A percentile compares a stretch with the other conserved stretches of the same genome.
Evolutionary conservation across 2,888 invertebrate species (phyloP).

Genomic region (Catocala sponsa): DNA sequence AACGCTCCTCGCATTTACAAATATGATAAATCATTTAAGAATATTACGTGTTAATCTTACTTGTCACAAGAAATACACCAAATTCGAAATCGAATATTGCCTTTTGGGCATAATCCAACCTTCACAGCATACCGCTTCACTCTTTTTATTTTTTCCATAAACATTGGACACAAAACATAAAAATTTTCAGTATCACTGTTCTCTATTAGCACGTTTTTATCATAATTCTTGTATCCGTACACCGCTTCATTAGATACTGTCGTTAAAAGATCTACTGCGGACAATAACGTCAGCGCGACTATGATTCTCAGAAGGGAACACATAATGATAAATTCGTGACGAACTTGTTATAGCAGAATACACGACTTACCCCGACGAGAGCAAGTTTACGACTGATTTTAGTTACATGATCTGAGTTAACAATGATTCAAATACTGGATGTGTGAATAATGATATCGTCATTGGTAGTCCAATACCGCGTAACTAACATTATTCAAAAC

Average conservation of each 20-base stretch:
- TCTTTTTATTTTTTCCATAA: not conserved
- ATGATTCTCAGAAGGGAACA: not conserved
- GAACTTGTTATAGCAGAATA: not conserved
- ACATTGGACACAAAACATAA: not conserved
- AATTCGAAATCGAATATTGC: not conserved
- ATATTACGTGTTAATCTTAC: not conserved
- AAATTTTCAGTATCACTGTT: no score
- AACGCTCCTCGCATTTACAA: no score
- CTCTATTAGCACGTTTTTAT: no score
- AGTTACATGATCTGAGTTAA: no score
- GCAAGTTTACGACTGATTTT: not conserved
- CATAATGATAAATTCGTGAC: not conserved
- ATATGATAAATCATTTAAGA: no score
- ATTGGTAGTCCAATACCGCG: no score
- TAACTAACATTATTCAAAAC: no score
- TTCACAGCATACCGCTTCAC: slow-evolving; percentile 1
- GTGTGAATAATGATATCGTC: no score
- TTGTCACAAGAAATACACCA: slow-evolving; percentile 7
- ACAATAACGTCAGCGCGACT: not conserved
- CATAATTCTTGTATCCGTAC: no score
- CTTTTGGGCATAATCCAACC: not conserved
- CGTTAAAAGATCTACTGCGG: not conserved
- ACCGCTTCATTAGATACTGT: not conserved
- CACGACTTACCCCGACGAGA: not conserved
- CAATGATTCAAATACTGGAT: no score